Base-by-base conservation (phyloP, 1,140 invertebrate genomes). In the Bombus soroeensis region DNA sequence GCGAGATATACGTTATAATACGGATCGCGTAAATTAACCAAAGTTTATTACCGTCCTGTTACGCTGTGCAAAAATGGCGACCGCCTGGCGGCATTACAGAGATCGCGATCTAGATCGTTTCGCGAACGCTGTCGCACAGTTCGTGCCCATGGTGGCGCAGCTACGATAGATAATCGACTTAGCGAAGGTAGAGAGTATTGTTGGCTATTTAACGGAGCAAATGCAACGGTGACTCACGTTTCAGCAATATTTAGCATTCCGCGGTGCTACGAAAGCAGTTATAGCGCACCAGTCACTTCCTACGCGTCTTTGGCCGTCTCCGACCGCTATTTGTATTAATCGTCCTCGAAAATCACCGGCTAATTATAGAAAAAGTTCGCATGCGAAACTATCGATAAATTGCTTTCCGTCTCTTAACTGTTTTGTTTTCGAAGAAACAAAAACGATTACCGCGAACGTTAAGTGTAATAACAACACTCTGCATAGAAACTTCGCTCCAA, bases 231-330 rank as follows among this genome's bases (percentile, higher is more conserved):
- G 91, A 92, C 86, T 92, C 91, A 92, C 81, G 87, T 91, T 92
- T 92, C 83, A 89, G 79, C 82, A 91, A 92, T 92, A 92, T 90
- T 92, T 92, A 91, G 79, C 88, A 92, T 92, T 92, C 91, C 89
- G 80, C 70, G 34, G 88, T 88, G 91, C 91, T 91, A 92, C 59
- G 43, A 86, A 82, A 64, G 83, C 82, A 75, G 32, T 66, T 87
- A 83, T 70, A 80, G 37, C 83, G 70, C 77, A 74, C 68, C 68
- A 68, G 62, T 75, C 83, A 73, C 87, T 92, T 91, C 88, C 91
- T 92, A 88, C 62, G 71, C 79, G 68, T 72, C 57, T 72, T 15
- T 25, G 62, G 15, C 39, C 64, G 82, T 68, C 81, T 75, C 25
- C 43, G 5, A 37, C 4, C 43, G 70, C 1, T 10, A 41, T 18